A percentile compares a stretch with the other conserved stretches of the same genome.
phyloP scores from a whole-genome alignment of 2,888 invertebrate genomes.

The Drosophila niveifrons region DNA sequence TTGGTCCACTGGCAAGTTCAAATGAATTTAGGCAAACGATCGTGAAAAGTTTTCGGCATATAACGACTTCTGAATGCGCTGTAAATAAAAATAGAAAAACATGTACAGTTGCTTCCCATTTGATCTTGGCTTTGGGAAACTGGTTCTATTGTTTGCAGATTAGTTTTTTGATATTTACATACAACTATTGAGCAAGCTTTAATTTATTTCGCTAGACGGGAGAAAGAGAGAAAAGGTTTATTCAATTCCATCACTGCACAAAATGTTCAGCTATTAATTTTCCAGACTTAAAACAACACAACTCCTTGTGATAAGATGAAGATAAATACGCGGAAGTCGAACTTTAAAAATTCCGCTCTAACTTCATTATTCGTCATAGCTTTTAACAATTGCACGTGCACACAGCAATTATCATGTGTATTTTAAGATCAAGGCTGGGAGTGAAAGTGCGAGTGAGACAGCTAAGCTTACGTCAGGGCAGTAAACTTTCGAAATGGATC shows the following conservation, averaged over 20 bases:
- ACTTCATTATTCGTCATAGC: neutral
- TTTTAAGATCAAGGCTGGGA: neutral
- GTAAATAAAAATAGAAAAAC: neutral
- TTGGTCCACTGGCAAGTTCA: conserved; percentile 29
- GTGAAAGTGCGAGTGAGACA: neutral
- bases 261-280: too few species aligned
- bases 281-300: neutral
- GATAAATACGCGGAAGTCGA: neutral
- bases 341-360: neutral
- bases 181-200: neutral
- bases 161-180: neutral
- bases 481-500: neutral
- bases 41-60: neutral
- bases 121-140: neutral
- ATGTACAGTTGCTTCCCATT: neutral
- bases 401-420: neutral
- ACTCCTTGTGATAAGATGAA: neutral
- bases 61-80: conserved; percentile 43
- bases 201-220: neutral
- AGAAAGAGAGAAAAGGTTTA: too few species aligned
- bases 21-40: conserved; percentile 39
- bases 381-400: neutral
- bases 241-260: too few species aligned
- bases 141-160: conserved; percentile 3
- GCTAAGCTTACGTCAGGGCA: neutral